Conservation (phyloP, 2,113 vertebrate genomes). For the Apodemus speciosus region DNA sequence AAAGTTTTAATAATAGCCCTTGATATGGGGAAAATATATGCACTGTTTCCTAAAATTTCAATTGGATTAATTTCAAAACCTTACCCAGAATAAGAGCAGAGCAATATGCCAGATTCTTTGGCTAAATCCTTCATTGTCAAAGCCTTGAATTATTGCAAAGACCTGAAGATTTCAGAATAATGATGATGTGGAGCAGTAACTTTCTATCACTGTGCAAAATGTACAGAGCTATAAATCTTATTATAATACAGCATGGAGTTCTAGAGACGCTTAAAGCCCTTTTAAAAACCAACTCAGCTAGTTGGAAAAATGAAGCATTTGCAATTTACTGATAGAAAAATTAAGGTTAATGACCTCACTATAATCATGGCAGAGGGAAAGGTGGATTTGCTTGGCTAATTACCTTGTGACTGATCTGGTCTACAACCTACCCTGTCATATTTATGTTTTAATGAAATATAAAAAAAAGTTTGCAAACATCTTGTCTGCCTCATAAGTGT, state of each 20-base stretch:
- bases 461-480: constrained; percentile 62
- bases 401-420: not conserved
- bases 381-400: constrained; percentile 41
- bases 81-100: constrained; percentile 65
- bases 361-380: not conserved
- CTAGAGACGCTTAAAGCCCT: constrained; percentile 58
- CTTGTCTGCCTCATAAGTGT: constrained; percentile 58
- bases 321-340: constrained; percentile 20
- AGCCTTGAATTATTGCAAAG: constrained; percentile 73
- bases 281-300: constrained; percentile 54
- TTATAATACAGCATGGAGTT: constrained; percentile 45
- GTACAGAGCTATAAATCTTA: constrained; percentile 76
- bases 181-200: constrained; percentile 67
- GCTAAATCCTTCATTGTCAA: constrained; percentile 78
- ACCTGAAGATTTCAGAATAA: constrained; percentile 76
- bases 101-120: constrained; percentile 66
- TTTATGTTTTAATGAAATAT: constrained; percentile 68
- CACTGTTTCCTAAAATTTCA: constrained; percentile 63
- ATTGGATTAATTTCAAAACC: constrained; percentile 70
- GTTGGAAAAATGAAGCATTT: constrained; percentile 5
- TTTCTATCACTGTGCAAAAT: constrained; percentile 65
- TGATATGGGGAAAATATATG: constrained; percentile 55
- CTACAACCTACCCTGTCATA: not conserved
- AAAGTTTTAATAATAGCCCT: constrained; percentile 37
- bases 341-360: constrained; percentile 32